phyloP scores from a whole-genome alignment of 2,797 vertebrate genomes.

The Anabacerthia variegaticeps region DNA sequence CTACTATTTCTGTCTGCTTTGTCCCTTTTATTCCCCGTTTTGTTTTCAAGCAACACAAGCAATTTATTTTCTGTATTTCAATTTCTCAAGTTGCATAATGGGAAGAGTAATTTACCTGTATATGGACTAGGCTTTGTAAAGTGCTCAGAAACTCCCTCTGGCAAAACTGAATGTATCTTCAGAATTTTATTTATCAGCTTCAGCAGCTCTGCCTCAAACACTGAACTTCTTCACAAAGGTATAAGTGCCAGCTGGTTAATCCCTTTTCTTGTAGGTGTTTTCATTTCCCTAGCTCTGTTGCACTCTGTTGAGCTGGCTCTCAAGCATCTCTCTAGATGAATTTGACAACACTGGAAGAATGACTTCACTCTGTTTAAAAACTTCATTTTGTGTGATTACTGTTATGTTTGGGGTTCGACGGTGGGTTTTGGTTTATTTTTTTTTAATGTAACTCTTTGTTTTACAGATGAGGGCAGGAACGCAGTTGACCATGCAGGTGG shows the following conservation, averaged over 20 bases:
- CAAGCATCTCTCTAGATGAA: background rate
- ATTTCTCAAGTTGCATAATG: background rate
- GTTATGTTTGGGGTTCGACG: constrained; percentile 72
- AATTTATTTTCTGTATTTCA: constrained; percentile 1
- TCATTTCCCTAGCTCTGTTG: background rate
- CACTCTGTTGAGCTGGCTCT: background rate
- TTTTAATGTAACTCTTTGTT: constrained; percentile 97
- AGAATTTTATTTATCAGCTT: background rate
- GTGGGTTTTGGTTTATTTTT: constrained; percentile 74
- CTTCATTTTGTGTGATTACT: constrained; percentile 69
- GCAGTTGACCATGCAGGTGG: constrained; percentile 98
- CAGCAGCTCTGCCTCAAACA: background rate
- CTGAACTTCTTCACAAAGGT: background rate
- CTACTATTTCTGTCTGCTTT: background rate
- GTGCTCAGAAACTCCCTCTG: background rate
- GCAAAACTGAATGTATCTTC: background rate
- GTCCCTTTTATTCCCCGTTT: background rate
- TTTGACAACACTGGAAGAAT: constrained; percentile 15
- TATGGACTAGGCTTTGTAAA: background rate
- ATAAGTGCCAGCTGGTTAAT: constrained; percentile 32
- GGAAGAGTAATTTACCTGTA: background rate
- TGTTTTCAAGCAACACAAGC: background rate
- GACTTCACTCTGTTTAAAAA: constrained; percentile 54
- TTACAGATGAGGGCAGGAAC: constrained; percentile 99
- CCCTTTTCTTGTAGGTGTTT: constrained; percentile 30